A percentile compares a stretch with the other conserved stretches of the same genome.
Conservation (phyloP, 2,113 vertebrate species). For the Myrmecobius fasciatus region DNA sequence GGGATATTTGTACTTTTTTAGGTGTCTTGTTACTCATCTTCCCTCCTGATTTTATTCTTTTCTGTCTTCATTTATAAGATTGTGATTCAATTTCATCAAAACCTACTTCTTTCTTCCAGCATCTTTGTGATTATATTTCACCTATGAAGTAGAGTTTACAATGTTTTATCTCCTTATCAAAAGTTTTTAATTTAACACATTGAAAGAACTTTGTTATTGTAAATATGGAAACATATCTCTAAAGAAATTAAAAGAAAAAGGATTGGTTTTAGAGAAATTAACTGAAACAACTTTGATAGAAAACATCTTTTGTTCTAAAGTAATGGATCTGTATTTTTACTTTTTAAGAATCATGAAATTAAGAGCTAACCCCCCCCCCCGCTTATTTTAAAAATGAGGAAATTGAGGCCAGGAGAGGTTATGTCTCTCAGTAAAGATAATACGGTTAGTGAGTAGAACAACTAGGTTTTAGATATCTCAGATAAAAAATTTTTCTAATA, state of each 20-base stretch:
- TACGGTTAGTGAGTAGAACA: background rate
- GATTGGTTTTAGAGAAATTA: background rate
- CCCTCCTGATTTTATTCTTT: background rate
- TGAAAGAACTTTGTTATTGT: background rate
- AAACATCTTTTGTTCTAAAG: background rate
- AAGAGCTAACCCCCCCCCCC: background rate
- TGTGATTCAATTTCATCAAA: background rate
- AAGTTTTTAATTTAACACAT: background rate
- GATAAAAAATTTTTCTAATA: background rate
- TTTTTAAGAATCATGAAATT: background rate
- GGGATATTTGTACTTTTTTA: background rate
- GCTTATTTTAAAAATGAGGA: background rate
- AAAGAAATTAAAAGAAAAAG: background rate
- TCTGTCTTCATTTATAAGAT: background rate
- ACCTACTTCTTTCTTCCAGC: background rate
- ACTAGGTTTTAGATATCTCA: background rate
- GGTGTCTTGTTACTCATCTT: background rate
- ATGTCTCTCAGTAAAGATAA: background rate
- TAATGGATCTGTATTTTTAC: background rate
- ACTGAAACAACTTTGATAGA: background rate
- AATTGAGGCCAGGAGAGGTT: background rate
- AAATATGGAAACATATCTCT: background rate
- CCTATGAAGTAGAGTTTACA: background rate
- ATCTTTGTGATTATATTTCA: background rate
- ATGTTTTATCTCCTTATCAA: background rate